phyloP scores from a whole-genome alignment of 2,113 vertebrate genomes.

The Crocuta crocuta region DNA sequence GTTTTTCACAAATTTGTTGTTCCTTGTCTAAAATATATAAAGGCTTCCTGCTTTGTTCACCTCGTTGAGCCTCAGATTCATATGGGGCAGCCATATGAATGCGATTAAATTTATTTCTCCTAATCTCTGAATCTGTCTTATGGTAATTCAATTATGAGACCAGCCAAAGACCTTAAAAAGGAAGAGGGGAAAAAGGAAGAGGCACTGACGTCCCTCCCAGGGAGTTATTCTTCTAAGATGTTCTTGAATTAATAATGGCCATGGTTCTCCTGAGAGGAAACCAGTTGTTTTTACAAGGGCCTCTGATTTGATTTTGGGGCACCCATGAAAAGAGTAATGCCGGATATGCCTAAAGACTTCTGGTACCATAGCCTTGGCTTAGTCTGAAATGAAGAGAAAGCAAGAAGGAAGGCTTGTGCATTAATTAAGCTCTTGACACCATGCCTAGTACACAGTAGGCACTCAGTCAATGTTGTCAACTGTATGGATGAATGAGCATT shows the following conservation, averaged over 20 bases:
- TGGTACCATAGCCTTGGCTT: too few relatives aligned
- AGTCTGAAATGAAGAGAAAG: not conserved
- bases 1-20: not conserved
- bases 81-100: not conserved
- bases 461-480: not conserved
- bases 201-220: too few relatives aligned
- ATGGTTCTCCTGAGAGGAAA: not conserved
- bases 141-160: not conserved
- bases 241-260: slow-evolving; percentile 48
- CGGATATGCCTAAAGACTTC: not conserved
- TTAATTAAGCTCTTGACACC: not conserved
- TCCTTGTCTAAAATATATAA: not conserved
- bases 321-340: accelerated
- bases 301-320: not conserved
- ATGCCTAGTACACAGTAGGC: not conserved
- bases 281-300: not conserved
- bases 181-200: not conserved
- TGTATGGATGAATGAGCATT: not conserved
- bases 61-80: not conserved
- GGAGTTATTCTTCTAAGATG: not conserved
- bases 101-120: not conserved
- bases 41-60: not conserved
- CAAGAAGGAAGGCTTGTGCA: not conserved
- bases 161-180: not conserved
- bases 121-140: not conserved